These are phyloP conservation scores for Asobara japonica DNA, from an alignment of 1,140 invertebrate species.

Conservation along the genomic window DNA sequence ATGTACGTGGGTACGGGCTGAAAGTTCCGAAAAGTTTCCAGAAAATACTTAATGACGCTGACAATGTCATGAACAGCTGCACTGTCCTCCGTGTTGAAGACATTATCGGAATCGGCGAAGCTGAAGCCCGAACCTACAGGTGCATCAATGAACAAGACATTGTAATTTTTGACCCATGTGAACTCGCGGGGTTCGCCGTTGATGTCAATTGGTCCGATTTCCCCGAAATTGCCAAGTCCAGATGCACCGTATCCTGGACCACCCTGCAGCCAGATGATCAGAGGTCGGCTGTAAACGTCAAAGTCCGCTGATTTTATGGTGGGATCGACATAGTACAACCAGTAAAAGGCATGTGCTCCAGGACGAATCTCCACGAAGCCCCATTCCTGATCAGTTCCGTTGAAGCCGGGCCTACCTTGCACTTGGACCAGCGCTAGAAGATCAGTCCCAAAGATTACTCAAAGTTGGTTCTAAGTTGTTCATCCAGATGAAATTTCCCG, in stretches of 20 bases:
- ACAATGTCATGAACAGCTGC: constrained; percentile 76
- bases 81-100: constrained; percentile 76
- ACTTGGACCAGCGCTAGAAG: not conserved
- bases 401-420: constrained; percentile 61
- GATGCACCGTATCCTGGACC: constrained; percentile 81
- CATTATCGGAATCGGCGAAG: constrained; percentile 72
- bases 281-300: constrained; percentile 71
- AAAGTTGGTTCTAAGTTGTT: too few species aligned
- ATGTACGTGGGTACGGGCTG: constrained; percentile 80
- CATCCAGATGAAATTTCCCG: too few species aligned
- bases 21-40: constrained; percentile 72
- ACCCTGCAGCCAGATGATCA: constrained; percentile 83
- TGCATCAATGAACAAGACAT: constrained; percentile 88
- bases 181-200: constrained; percentile 73
- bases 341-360: constrained; percentile 84
- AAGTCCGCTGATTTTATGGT: not conserved
- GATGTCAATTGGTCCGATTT: constrained; percentile 77
- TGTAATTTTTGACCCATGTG: constrained; percentile 82
- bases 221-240: constrained; percentile 81
- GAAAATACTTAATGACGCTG: constrained; percentile 74
- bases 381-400: constrained; percentile 74
- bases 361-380: constrained; percentile 74
- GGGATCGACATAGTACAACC: constrained; percentile 73
- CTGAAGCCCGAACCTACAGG: constrained; percentile 89
- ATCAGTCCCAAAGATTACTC: too few species aligned